Percentiles rank a stretch among this genome's conserved stretches.
Conservation (phyloP, 2,888 invertebrate genomes). For the Zonitis immaculata region DNA sequence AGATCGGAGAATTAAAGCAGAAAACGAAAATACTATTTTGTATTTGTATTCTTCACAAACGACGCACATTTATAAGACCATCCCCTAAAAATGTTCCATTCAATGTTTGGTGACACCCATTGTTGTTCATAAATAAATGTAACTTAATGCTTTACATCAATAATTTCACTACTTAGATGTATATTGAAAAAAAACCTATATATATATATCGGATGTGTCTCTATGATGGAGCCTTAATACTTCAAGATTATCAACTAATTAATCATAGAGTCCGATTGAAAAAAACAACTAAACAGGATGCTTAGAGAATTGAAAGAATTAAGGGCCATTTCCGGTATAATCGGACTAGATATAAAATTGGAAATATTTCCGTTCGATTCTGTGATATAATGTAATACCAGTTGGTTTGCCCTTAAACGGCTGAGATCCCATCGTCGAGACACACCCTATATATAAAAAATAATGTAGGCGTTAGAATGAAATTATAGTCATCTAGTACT, state of each 20-base stretch:
- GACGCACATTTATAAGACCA: slow-evolving; percentile 25
- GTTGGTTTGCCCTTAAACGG: too few species aligned
- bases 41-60: slow-evolving; percentile 21
- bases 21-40: slow-evolving; percentile 24
- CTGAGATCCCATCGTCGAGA: too few species aligned
- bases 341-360: too few species aligned
- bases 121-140: slow-evolving; percentile 32
- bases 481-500: slow-evolving; percentile 9
- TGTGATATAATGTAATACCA: too few species aligned
- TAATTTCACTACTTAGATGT: slow-evolving; percentile 17
- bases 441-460: too few species aligned
- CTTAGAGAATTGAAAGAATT: too few species aligned
- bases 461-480: slow-evolving; percentile 6
- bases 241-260: too few species aligned
- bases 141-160: slow-evolving; percentile 30
- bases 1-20: slow-evolving; percentile 18
- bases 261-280: too few species aligned
- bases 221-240: too few species aligned
- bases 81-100: slow-evolving; percentile 27
- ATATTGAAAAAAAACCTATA: slow-evolving; percentile 4
- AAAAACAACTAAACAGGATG: too few species aligned
- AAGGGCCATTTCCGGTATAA: too few species aligned
- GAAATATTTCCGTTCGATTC: too few species aligned
- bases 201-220: background rate
- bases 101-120: slow-evolving; percentile 28